Conservation (phyloP, 2,113 vertebrate species). For the Gymnocephalus cernua region DNA sequence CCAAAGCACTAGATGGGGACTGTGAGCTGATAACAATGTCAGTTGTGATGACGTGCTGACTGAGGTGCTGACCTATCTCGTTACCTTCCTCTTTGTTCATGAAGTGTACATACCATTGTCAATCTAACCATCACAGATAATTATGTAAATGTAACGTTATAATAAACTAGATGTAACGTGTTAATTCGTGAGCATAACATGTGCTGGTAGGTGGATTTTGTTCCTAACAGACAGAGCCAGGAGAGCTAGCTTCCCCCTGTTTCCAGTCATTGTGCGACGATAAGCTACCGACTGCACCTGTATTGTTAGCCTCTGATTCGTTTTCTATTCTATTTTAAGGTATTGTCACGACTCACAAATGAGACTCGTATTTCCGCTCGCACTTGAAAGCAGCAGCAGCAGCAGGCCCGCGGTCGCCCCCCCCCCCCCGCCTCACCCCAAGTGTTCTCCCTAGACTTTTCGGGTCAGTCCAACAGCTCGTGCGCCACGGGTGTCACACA, state of each 20-base stretch:
- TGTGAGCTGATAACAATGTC: background rate
- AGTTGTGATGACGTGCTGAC: background rate
- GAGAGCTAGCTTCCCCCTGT: too few species aligned
- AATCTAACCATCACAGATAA: background rate
- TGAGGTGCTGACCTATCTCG: background rate
- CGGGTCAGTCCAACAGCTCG: background rate
- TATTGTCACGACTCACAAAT: too few species aligned
- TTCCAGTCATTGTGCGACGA: too few species aligned
- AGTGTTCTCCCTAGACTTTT: background rate
- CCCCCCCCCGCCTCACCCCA: too few species aligned
- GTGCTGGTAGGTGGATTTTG: too few species aligned
- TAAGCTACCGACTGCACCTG: background rate
- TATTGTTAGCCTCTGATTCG: too few species aligned
- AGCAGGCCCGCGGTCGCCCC: constrained; percentile 14
- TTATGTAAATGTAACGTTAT: background rate
- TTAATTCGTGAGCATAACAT: too few species aligned
- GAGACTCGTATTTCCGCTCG: background rate
- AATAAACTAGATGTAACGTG: too few species aligned
- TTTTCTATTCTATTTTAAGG: too few species aligned
- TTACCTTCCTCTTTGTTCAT: background rate
- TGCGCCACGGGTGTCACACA: background rate
- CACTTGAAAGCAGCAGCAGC: constrained; percentile 23
- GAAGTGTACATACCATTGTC: background rate
- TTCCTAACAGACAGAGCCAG: too few species aligned
- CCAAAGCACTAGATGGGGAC: constrained; percentile 29